phyloP scores from a whole-genome alignment of 2,888 invertebrate genomes.

The Agrochola circellaris region DNA sequence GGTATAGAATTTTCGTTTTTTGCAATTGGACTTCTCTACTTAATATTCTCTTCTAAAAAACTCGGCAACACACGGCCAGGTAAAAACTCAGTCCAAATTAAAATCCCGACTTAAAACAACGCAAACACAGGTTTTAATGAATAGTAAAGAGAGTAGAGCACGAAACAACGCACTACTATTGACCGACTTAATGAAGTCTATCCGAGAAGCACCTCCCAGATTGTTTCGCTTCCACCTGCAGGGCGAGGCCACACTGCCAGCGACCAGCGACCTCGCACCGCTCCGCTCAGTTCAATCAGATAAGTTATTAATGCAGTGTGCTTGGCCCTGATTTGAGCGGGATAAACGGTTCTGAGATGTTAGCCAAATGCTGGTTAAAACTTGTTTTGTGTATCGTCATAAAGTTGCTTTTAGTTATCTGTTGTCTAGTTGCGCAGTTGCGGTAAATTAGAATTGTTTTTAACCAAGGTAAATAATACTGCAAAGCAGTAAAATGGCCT shows the following conservation, averaged over 20 bases:
- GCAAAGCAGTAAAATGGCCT: neutral
- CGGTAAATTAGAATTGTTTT: conserved; percentile 19
- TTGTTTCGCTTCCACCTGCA: conserved; percentile 32
- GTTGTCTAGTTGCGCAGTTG: conserved; percentile 1
- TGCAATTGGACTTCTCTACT: neutral
- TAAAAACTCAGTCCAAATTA: conserved; percentile 10
- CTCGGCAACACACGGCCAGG: neutral
- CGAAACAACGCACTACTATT: conserved; percentile 58
- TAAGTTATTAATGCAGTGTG: conserved; percentile 35
- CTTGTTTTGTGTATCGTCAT: conserved; percentile 39
- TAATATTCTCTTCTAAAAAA: neutral
- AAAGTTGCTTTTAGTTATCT: conserved; percentile 34
- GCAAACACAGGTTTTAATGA: conserved; percentile 60
- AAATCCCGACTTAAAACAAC: conserved; percentile 22
- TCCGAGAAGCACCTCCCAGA: conserved; percentile 28
- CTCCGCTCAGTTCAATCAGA: conserved; percentile 24
- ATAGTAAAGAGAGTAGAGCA: conserved; percentile 60
- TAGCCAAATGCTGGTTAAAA: conserved; percentile 46
- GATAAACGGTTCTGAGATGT: conserved; percentile 52
- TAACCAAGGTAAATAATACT: conserved; percentile 12
- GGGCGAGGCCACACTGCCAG: conserved; percentile 19
- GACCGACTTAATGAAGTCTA: conserved; percentile 64
- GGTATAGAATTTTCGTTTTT: too few species aligned
- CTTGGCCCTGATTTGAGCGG: conserved; percentile 30
- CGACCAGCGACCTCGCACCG: conserved; percentile 16